Evolutionary conservation across 1,140 invertebrate species (phyloP).

Genomic region (Brachionus asplanchnoidis): DNA sequence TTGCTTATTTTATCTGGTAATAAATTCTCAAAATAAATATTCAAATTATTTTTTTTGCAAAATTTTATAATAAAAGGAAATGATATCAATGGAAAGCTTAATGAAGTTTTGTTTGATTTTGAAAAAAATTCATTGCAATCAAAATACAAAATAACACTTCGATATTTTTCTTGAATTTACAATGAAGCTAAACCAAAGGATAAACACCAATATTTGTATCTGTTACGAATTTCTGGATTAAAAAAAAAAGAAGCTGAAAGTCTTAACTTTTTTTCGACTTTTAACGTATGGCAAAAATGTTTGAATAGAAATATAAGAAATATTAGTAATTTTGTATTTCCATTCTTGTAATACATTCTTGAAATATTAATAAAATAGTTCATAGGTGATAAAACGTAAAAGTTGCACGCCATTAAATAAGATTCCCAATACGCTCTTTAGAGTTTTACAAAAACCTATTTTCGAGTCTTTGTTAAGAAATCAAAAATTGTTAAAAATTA

Average conservation of each 20-base stretch:
- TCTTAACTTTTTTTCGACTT: neutral
- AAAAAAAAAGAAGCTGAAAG: slow-evolving; percentile 8
- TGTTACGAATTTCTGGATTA: neutral
- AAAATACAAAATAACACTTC: neutral
- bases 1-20: neutral
- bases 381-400: neutral
- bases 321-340: neutral
- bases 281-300: neutral
- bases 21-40: neutral
- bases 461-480: too few species aligned
- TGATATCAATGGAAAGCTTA: neutral
- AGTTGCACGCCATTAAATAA: neutral
- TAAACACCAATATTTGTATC: neutral
- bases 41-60: neutral
- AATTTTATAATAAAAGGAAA: neutral
- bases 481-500: too few species aligned
- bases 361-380: neutral
- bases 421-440: too few species aligned
- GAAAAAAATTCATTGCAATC: neutral
- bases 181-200: slow-evolving; percentile 1
- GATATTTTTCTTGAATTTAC: neutral
- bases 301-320: neutral
- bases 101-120: neutral
- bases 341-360: neutral
- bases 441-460: too few species aligned